Percentiles rank a stretch among this genome's conserved stretches.
phyloP scores from a whole-genome alignment of 2,113 vertebrate genomes.

The Lynx canadensis region DNA sequence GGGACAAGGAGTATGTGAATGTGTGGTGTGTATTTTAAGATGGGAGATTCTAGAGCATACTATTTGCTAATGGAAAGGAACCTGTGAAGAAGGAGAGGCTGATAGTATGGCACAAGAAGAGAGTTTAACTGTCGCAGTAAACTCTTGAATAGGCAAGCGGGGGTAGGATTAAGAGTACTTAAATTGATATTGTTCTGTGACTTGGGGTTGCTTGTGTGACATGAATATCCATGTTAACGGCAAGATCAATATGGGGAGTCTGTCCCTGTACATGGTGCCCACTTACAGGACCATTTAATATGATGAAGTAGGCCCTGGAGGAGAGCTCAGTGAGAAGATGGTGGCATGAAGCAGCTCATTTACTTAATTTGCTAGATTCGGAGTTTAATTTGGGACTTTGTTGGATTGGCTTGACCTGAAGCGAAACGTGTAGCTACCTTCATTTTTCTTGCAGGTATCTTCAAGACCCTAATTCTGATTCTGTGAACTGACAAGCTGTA shows the following conservation, averaged over 20 bases:
- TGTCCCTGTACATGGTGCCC: neutral
- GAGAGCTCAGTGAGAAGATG: neutral
- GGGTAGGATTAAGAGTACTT: neutral
- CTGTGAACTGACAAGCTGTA: conserved; percentile 21
- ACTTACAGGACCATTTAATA: neutral
- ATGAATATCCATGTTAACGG: neutral
- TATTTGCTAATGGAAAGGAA: conserved; percentile 13
- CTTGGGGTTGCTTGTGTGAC: neutral
- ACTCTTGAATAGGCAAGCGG: neutral
- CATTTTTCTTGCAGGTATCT: neutral
- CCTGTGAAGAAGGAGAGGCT: neutral
- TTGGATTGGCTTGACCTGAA: neutral
- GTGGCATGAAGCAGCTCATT: neutral
- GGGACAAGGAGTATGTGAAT: neutral
- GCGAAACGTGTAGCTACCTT: neutral
- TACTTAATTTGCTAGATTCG: conserved; percentile 35
- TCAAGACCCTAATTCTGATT: conserved; percentile 8
- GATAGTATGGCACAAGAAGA: neutral
- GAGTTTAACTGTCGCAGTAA: neutral
- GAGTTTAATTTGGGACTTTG: conserved; percentile 17
- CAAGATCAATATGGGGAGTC: neutral
- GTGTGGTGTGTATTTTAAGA: conserved; percentile 17
- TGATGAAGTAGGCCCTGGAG: neutral
- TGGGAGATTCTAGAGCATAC: neutral
- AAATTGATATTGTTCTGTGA: conserved; percentile 17